Conservation (phyloP, 2,888 invertebrate genomes). For the Phaonia tiefii region DNA sequence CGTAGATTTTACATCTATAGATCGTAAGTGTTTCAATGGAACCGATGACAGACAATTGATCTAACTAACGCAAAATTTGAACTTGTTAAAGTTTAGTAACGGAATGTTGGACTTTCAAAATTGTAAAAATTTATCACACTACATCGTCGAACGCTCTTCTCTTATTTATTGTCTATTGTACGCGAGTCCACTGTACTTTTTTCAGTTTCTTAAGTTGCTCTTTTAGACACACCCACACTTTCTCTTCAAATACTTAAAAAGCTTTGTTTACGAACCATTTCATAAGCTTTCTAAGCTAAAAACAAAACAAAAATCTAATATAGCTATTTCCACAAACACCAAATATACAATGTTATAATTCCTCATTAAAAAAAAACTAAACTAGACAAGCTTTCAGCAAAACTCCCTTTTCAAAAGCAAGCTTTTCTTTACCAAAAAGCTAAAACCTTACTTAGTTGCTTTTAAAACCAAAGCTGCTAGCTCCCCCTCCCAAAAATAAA, state of each 20-base stretch:
- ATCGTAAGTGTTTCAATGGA: no score
- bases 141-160: not conserved
- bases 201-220: constrained; percentile 3
- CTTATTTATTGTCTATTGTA: not conserved
- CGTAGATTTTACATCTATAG: no score
- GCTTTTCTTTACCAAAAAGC: constrained; percentile 42
- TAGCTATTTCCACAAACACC: constrained; percentile 79
- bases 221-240: not conserved
- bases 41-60: no score
- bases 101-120: no score
- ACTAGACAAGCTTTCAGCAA: constrained; percentile 58
- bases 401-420: constrained; percentile 46
- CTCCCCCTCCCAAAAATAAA: constrained; percentile 4
- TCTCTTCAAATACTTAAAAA: not conserved
- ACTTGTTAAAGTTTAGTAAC: no score
- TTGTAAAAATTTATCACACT: not conserved
- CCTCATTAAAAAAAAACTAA: constrained; percentile 71
- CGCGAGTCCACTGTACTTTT: not conserved
- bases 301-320: constrained; percentile 73
- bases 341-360: constrained; percentile 74
- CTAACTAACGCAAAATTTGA: no score
- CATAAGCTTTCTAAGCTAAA: constrained; percentile 56
- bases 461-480: constrained; percentile 40
- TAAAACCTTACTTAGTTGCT: no score
- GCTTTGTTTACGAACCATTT: constrained; percentile 42